A percentile compares a stretch with the other conserved stretches of the same genome.
These are phyloP conservation scores for Ommatoiulus sabulosus DNA, from an alignment of 2,888 invertebrate species.

Conservation along the genomic window DNA sequence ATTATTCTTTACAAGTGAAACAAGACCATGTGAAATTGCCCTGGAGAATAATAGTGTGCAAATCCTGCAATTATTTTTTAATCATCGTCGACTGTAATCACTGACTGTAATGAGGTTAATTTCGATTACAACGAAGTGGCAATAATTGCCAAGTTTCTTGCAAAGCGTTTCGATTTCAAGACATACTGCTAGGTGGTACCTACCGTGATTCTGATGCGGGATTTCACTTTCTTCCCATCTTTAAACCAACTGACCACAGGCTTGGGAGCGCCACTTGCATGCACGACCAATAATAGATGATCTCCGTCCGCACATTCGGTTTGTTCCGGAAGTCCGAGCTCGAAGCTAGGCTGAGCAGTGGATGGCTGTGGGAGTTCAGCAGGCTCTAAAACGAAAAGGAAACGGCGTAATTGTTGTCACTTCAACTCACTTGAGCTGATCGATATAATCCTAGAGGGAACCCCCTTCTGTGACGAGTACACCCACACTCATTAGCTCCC, in stretches of 20 bases:
- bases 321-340: not conserved
- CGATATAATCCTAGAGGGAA: not conserved
- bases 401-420: not conserved
- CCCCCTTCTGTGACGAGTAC: not conserved
- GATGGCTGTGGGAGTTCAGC: not conserved
- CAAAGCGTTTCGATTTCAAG: not conserved
- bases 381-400: not conserved
- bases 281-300: constrained; percentile 65
- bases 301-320: constrained; percentile 4
- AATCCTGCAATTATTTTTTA: too few species aligned
- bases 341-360: not conserved
- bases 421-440: not conserved
- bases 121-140: too few species aligned
- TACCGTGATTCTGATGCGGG: constrained; percentile 52
- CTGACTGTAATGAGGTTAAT: too few species aligned
- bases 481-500: not conserved
- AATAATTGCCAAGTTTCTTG: too few species aligned
- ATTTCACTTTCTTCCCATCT: constrained; percentile 70
- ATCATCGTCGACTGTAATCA: too few species aligned
- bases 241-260: constrained; percentile 86
- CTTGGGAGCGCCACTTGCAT: constrained; percentile 80
- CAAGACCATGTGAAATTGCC: too few species aligned
- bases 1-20: too few species aligned
- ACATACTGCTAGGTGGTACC: not conserved
- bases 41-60: too few species aligned